Percentiles rank a stretch among this genome's conserved stretches.
Conservation (phyloP, 1,140 invertebrate species). For the Panulirus ornatus region DNA sequence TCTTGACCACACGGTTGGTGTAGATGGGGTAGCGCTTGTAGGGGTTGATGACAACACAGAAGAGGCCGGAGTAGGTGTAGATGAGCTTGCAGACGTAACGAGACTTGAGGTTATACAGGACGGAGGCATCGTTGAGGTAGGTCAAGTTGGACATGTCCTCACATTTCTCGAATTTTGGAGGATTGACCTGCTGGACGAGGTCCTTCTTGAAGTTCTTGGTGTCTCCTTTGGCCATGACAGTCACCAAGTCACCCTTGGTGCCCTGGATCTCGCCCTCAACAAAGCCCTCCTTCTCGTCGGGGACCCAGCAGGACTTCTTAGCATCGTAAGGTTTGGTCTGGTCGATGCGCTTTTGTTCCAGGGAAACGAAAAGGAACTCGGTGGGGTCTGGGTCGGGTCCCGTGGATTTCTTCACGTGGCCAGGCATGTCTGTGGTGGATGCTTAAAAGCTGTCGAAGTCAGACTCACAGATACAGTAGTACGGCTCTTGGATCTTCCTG, state of each 20-base stretch:
- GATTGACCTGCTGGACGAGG: constrained; percentile 71
- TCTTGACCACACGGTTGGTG: constrained; percentile 68
- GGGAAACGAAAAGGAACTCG: constrained; percentile 66
- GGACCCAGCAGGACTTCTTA: constrained; percentile 66
- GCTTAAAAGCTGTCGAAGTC: constrained; percentile 56
- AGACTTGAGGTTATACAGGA: constrained; percentile 83
- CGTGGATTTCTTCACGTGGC: constrained; percentile 60
- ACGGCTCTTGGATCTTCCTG: constrained; percentile 48
- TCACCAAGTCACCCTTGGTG: constrained; percentile 67
- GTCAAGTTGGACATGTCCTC: constrained; percentile 72
- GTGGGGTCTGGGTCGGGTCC: constrained; percentile 60
- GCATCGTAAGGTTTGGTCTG: constrained; percentile 71
- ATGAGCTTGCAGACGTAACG: constrained; percentile 70
- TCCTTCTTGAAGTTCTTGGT: constrained; percentile 70
- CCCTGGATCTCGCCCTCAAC: constrained; percentile 58
- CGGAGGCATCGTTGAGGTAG: constrained; percentile 66
- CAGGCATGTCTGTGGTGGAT: constrained; percentile 68
- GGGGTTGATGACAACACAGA: constrained; percentile 66
- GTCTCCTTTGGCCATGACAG: constrained; percentile 61
- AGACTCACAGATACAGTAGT: constrained; percentile 45
- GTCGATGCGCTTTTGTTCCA: constrained; percentile 57
- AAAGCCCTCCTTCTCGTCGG: constrained; percentile 61
- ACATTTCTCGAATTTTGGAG: constrained; percentile 71
- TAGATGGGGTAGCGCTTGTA: constrained; percentile 72
- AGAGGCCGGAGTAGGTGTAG: constrained; percentile 68